Evolutionary conservation across 2,888 invertebrate genomes (phyloP), one percentile per base, ranked within the genome.

Genomic region (Seira ritae): DNA sequence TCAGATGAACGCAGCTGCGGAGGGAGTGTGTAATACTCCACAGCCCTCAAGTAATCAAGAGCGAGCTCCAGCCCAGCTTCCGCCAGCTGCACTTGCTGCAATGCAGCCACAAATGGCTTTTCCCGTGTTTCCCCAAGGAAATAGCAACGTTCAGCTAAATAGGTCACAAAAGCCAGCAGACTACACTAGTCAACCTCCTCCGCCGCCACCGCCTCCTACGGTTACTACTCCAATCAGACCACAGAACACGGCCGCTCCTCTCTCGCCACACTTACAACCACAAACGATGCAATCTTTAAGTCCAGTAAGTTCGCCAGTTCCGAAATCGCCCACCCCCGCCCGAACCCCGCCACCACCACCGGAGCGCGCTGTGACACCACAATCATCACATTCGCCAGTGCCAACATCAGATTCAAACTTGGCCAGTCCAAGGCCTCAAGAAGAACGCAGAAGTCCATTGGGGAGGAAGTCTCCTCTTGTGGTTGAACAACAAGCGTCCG

Each of bases 1-100:
- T 84, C 92, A 92, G 23, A 93, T 94, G 87, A 95, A 95, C 89
- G 94, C 94, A n/a, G 92, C 93, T 88, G 92, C 93, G 77, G 95
- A 95, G 92, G 94, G 94, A 87, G 92, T 95, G 90, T 91, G 92
- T 87, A 91, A 94, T 90, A 91, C 92, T 90, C 90, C 93, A 89
- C 72, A 90, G 92, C 90, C n/a, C 91, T 69, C 65, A 65, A 69
- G 42, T 24, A 65, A 22, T 42, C 60, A 75, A 23, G 77, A 70
- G 24, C 4, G 77, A 10, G 84, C 87, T 17, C 86, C 87, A 19
- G 79, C 82, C 1, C 92, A 92, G 12, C 92, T 94, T 10, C 93
- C 94, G 55, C 94, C 94, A 20, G 93, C 93, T 0, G 93, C 94
- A 1, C 90, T 94, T 84, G 93, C 93, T 6, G 92, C 93, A 3